Evolutionary conservation across 2,888 invertebrate genomes (phyloP), one percentile per base, ranked within the genome.

Genomic region (Muschampia plurimacula): DNA sequence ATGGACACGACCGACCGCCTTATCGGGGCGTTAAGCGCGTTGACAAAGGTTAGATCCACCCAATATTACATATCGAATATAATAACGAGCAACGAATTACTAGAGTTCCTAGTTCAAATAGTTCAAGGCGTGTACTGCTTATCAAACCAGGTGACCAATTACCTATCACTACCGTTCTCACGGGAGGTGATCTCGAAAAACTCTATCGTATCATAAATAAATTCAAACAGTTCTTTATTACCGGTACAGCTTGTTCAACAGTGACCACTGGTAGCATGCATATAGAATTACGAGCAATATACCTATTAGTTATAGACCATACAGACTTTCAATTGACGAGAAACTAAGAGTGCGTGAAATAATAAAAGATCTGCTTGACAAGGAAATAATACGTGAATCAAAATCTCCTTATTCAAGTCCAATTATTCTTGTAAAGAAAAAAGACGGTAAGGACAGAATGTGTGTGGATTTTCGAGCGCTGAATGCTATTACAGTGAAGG

Each of bases 11-110:
- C n/a, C 9, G 52, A 66, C 3, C 12, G 66, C 28, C 55, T 55
- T 55, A 66, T 36, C 32, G 66, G 52, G 2, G n/a, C 13, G 36
- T 52, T 55, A 46, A 55, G n/a, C 10, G 36, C n/a, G n/a, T 15
- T 15, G 5, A 55, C 52, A n/a, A 4, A 36, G 66, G 66, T 66
- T 15, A 66, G 49, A 66, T 46, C 49, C 9, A 55, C 22, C 55
- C 22, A 55, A 9, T 55, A 55, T 10, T 55, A 55, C 39, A 39
- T 67, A 10, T 67, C 57, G 8, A 57, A 67, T 2, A 55, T n/a
- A 39, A 39, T 39, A 39, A 39, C 8, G 39, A 39, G 39, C 7
- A 41, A 39, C 39, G 39, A 39, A 39, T 39, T 39, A 39, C 39
- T 4, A 4, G 39, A 39, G 39, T 39, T 4, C 39, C 39, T 39